Evolutionary conservation across 2,113 vertebrate species (phyloP).

Genomic region (Chrysochloris asiatica): DNA sequence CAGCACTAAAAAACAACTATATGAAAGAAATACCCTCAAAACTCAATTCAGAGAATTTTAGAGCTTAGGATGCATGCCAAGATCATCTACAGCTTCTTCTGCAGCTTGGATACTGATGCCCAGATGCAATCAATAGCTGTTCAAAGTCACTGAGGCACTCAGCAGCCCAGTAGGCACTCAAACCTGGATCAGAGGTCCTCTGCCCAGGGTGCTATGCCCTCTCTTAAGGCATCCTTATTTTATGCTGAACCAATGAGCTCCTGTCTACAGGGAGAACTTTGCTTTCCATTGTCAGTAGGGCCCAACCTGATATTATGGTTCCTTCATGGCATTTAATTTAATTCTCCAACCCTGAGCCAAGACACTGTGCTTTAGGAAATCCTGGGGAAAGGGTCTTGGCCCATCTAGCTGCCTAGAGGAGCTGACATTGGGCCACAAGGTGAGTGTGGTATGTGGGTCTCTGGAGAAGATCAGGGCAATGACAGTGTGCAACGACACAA

Average conservation of each 20-base stretch:
- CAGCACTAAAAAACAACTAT: too few species aligned
- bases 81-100: neutral
- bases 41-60: neutral
- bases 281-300: conserved; percentile 40
- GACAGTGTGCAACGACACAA: conserved; percentile 75
- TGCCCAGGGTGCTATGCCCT: neutral
- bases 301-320: neutral
- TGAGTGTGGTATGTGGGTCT: conserved; percentile 49
- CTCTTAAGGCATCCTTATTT: conserved; percentile 11
- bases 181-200: neutral
- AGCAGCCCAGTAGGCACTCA: neutral
- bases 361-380: conserved; percentile 36
- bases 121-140: neutral
- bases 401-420: conserved; percentile 57
- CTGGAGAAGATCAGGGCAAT: conserved; percentile 48
- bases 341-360: conserved; percentile 58
- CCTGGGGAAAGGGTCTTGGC: neutral
- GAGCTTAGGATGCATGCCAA: neutral
- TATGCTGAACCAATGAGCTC: neutral
- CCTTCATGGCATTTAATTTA: conserved; percentile 57
- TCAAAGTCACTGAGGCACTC: neutral
- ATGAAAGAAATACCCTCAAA: neutral
- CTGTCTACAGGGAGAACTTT: conserved; percentile 42
- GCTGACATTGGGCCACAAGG: conserved; percentile 35
- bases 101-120: neutral